Conservation (phyloP, 2,888 invertebrate species). For the Pyrocoelia pectoralis region DNA sequence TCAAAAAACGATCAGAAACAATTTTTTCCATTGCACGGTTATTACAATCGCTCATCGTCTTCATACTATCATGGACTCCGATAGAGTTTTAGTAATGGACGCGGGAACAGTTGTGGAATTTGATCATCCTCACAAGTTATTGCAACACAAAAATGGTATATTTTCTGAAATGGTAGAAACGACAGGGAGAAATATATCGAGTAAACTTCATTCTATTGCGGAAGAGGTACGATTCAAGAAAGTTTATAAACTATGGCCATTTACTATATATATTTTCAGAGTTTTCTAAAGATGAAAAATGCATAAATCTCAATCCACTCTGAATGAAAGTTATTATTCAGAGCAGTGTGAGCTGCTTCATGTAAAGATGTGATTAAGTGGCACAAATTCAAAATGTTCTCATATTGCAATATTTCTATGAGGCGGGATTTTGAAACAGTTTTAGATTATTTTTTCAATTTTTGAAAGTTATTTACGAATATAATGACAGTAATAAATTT, state of each 20-base stretch:
- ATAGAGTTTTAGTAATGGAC: conserved; percentile 80
- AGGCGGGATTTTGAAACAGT: too few species aligned
- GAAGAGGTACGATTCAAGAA: conserved; percentile 42
- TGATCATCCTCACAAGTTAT: conserved; percentile 74
- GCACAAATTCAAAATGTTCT: too few species aligned
- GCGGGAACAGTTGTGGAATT: conserved; percentile 76
- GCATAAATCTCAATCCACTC: too few species aligned
- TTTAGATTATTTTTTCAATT: too few species aligned
- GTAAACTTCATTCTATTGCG: conserved; percentile 47
- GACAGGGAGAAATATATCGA: conserved; percentile 62
- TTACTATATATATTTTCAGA: not conserved
- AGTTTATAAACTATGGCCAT: not conserved
- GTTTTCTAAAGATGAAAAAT: not conserved
- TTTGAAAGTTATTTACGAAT: too few species aligned
- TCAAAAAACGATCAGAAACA: conserved; percentile 74
- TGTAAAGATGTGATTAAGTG: too few species aligned
- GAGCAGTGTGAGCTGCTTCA: too few species aligned
- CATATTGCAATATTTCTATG: too few species aligned
- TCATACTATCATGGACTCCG: conserved; percentile 84
- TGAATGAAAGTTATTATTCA: too few species aligned
- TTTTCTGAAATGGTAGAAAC: conserved; percentile 74
- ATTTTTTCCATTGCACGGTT: conserved; percentile 77
- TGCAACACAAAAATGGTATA: conserved; percentile 66
- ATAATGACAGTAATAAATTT: too few species aligned
- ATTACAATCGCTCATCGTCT: conserved; percentile 82